Evolutionary conservation across 2,113 vertebrate species (phyloP), one percentile per base, ranked within the genome.

Genomic region (Oncorhynchus masou): DNA sequence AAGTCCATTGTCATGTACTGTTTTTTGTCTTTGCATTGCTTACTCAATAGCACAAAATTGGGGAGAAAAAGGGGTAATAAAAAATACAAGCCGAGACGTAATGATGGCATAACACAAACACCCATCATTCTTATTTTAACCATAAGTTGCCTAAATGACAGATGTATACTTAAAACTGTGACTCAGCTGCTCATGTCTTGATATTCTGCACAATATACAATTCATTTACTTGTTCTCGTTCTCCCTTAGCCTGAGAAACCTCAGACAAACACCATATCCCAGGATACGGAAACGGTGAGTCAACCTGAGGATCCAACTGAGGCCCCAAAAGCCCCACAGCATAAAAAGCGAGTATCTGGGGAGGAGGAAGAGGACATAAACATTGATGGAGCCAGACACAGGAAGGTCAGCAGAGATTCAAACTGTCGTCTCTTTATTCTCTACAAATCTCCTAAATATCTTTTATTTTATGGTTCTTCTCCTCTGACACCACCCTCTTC

Each of bases 181-280:
- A 22, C 22, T 24, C 9, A 64, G 7, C 60, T 64, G 22, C 9
- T 24, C 3, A 64, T 22, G 3, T 64, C 7, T 64, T 64, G 16
- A 45, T 45, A 45, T 45, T 64, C 13, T 64, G 24, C 9, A 8
- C 9, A 24, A n/a, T 12, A 22, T 11, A 16, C 60, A 9, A 64
- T 64, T 54, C 0, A 54, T 19, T 54, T 3, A 16, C 39, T 48
- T 73, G 20, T 34, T 1, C 51, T 69, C 24, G 3, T 13, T 31
- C 22, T 48, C 51, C 12, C 7, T 80, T 51, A 92, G 90, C 89
- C 89, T 80, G 71, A 68, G 77, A 90, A 86, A 60, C 82, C 68
- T 78, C 80, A 85, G 66, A 84, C 31, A 81, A 83, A 85, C 72
- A 79, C 81, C 2, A 78, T 72, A 34, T 59, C 75, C 34, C 76